These are phyloP conservation scores for human DNA, from an alignment of 2,113 vertebrate species.

Conservation along the genomic window DNA sequence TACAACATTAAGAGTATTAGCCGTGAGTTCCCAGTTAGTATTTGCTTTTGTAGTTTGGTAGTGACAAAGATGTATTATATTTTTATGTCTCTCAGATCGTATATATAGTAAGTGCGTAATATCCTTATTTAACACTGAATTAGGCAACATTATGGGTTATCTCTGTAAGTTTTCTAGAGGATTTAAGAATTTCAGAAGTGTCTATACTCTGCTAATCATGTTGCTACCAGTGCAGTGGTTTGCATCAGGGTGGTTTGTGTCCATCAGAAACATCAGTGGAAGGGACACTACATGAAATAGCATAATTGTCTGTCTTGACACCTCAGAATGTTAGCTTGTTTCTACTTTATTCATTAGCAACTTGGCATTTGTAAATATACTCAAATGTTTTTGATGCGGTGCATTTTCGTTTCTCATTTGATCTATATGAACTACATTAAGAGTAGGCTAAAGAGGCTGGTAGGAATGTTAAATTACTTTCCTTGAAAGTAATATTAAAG, in stretches of 20 bases:
- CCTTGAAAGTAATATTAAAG: constrained; percentile 25
- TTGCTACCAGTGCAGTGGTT: background rate
- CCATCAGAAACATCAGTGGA: background rate
- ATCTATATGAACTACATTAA: background rate
- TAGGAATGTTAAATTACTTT: background rate
- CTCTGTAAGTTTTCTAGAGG: background rate
- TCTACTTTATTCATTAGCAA: background rate
- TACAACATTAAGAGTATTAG: background rate
- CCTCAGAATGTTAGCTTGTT: background rate
- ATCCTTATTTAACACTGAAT: background rate
- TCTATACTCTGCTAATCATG: background rate
- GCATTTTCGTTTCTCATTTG: constrained; percentile 40
- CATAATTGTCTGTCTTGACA: background rate
- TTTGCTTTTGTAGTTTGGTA: background rate
- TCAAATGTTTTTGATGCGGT: background rate
- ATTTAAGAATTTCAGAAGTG: constrained; percentile 40
- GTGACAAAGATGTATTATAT: background rate
- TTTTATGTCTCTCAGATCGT: background rate
- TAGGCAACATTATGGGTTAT: background rate
- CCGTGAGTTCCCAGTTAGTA: background rate
- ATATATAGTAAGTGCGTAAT: background rate
- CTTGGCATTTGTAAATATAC: background rate
- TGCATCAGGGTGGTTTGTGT: background rate
- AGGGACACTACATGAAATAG: background rate
- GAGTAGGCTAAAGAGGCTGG: background rate